These are phyloP conservation scores for Drosophila melanocephala DNA, from an alignment of 2,888 invertebrate species.

Conservation along the genomic window DNA sequence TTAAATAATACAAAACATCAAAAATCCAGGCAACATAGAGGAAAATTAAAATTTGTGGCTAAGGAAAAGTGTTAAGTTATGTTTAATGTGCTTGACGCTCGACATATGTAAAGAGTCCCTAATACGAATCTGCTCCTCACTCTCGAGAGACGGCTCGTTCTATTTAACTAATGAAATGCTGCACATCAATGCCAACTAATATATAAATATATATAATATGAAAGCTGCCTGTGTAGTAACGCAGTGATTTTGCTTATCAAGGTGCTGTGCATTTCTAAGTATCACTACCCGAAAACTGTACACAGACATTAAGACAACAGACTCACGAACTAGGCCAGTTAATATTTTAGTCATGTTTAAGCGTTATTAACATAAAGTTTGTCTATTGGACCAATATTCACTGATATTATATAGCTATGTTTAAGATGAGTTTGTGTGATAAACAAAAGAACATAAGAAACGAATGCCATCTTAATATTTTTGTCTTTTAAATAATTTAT, in stretches of 20 bases:
- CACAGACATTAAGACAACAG: not conserved
- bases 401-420: not conserved
- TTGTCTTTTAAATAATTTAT: not conserved
- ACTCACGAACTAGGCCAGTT: not conserved
- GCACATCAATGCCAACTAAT: not conserved
- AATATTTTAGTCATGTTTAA: not conserved
- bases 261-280: not conserved
- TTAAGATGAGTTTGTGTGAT: not conserved
- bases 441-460: not conserved
- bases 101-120: slow-evolving; percentile 14
- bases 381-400: not conserved
- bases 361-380: not conserved
- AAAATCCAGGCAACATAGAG: not conserved
- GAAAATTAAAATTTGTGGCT: slow-evolving; percentile 28
- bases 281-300: not conserved
- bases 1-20: not conserved
- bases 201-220: not conserved
- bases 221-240: not conserved
- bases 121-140: not conserved
- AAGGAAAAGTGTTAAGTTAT: slow-evolving; percentile 12
- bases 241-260: slow-evolving; percentile 1
- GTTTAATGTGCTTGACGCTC: slow-evolving; percentile 23
- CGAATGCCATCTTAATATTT: not conserved
- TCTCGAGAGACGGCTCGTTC: slow-evolving; percentile 10
- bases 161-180: slow-evolving; percentile 64